phyloP scores from a whole-genome alignment of 2,888 invertebrate species.

The Noctuana brunneofusca region DNA sequence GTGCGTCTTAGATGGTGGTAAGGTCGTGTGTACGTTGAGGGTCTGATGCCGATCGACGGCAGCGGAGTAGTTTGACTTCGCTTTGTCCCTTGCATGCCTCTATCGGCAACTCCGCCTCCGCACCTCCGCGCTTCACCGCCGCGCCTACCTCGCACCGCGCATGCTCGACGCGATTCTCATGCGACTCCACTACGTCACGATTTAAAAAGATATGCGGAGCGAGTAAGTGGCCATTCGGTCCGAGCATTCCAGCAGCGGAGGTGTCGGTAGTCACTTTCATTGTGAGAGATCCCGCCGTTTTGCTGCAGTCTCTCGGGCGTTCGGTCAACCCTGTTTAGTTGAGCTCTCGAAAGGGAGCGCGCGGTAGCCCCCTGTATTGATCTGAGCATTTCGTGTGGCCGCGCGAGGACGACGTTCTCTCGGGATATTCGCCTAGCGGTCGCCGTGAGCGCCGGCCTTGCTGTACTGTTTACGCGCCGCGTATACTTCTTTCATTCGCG shows the following conservation, averaged over 20 bases:
- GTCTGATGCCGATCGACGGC: constrained; percentile 50
- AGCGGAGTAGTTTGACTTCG: constrained; percentile 63
- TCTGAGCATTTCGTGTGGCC: constrained; percentile 70
- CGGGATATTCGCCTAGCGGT: constrained; percentile 77
- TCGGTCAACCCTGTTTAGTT: constrained; percentile 52
- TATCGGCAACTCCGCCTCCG: constrained; percentile 59
- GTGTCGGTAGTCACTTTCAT: constrained; percentile 51
- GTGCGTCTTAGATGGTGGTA: constrained; percentile 57
- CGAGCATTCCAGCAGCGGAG: constrained; percentile 50
- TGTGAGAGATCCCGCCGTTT: constrained; percentile 47
- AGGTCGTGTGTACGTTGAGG: constrained; percentile 53
- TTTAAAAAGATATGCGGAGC: constrained; percentile 66
- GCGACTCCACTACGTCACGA: constrained; percentile 66
- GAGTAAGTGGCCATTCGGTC: constrained; percentile 56
- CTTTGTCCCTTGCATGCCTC: constrained; percentile 56
- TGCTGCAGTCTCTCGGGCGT: constrained; percentile 44
- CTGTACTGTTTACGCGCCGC: constrained; percentile 73
- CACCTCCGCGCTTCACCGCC: constrained; percentile 59
- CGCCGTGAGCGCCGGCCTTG: constrained; percentile 80
- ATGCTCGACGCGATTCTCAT: constrained; percentile 66
- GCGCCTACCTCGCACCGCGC: constrained; percentile 70
- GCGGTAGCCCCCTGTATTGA: constrained; percentile 72
- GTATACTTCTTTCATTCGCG: constrained; percentile 62
- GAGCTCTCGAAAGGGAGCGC: constrained; percentile 67
- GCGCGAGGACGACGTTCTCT: constrained; percentile 73